phyloP scores from a whole-genome alignment of 64 coral and sea anemone genomes.

The Dendronephthya gigantea region DNA sequence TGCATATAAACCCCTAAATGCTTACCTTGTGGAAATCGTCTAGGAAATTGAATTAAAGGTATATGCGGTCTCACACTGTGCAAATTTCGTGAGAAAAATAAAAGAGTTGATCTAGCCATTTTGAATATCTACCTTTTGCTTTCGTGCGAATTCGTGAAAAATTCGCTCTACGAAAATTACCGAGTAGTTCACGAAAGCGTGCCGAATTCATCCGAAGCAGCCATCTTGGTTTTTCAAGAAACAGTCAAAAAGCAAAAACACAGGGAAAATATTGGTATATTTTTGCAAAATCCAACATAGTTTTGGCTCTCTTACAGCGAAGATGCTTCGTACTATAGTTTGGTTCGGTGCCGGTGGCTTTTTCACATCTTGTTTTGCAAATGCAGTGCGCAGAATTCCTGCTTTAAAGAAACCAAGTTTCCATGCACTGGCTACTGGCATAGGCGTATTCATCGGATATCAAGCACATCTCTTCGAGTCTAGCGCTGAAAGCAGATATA shows the following conservation, averaged over 20 bases:
- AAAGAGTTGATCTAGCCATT: not conserved
- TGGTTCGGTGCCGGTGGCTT: slow-evolving; percentile 16
- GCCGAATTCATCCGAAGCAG: not conserved
- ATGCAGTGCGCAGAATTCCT: not conserved
- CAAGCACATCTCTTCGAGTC: slow-evolving; percentile 9
- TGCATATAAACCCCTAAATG: not conserved
- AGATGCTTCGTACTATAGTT: slow-evolving; percentile 4
- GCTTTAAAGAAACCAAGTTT: slow-evolving; percentile 5
- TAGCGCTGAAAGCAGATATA: not conserved
- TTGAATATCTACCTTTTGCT: not conserved
- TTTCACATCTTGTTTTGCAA: not conserved
- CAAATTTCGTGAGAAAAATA: not conserved
- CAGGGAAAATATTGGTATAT: not conserved
- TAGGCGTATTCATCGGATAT: not conserved
- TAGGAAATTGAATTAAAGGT: slow-evolving; percentile 10
- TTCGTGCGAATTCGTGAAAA: not conserved
- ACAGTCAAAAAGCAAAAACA: not conserved
- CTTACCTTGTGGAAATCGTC: not conserved
- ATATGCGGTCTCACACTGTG: slow-evolving; percentile 1
- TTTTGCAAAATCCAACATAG: not conserved
- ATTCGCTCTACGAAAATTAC: not conserved
- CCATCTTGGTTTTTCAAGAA: not conserved
- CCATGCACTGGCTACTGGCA: not conserved
- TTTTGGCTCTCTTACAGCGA: not conserved
- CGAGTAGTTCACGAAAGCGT: not conserved